A percentile compares a stretch with the other conserved stretches of the same genome.
phyloP scores from a whole-genome alignment of 2,888 invertebrate genomes.

The Cabera pusaria region DNA sequence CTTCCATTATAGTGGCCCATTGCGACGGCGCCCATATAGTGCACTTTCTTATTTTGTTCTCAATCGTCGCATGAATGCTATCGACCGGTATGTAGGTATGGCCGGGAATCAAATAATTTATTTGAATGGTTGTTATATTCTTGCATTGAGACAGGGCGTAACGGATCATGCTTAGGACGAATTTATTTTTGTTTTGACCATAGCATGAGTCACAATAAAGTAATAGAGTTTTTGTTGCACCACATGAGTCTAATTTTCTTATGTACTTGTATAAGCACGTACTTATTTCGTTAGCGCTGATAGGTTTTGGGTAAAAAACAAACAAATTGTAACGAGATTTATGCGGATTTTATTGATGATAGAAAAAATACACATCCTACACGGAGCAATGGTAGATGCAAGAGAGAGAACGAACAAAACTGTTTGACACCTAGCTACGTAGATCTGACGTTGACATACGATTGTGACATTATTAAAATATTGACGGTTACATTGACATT shows the following conservation, averaged over 20 bases:
- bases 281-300: background rate
- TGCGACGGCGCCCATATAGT: background rate
- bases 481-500: too few species aligned
- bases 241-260: background rate
- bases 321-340: too few species aligned
- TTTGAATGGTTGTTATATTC: background rate
- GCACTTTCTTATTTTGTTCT: background rate
- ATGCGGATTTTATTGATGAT: too few species aligned
- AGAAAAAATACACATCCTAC: too few species aligned
- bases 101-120: background rate
- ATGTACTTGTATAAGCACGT: background rate
- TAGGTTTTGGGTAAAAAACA: too few species aligned
- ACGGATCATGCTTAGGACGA: background rate
- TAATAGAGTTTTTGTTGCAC: background rate
- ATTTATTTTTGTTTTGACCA: background rate
- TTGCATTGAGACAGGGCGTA: background rate
- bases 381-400: too few species aligned
- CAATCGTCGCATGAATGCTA: background rate
- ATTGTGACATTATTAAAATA: too few species aligned
- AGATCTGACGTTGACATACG: too few species aligned
- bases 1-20: background rate
- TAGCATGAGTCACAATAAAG: background rate
- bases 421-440: too few species aligned
- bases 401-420: too few species aligned
- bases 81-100: background rate